Evolutionary conservation across 2,113 vertebrate species (phyloP), one percentile per base, ranked within the genome.

Genomic region (Speoplatyrhinus poulsoni): DNA sequence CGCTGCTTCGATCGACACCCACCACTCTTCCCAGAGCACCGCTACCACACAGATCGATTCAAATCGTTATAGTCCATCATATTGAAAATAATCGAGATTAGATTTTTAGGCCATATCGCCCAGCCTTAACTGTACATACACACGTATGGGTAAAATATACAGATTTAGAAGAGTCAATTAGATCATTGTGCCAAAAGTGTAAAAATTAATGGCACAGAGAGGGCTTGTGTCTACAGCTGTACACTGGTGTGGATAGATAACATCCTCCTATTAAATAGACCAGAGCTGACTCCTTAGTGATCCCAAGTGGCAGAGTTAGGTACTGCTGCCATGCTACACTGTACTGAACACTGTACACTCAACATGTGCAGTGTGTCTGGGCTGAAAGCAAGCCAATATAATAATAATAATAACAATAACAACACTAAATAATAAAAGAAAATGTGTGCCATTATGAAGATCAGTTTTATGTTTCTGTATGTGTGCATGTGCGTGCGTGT

Each of bases 231-330:
- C 9, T 26, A 33, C 12, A 59, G 17, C 7, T 59, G 17, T 59
- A 15, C 1, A 52, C 49, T 15, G 13, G 49, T 52, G 49, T 52
- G 13, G 49, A 17, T 4, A 54, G 50, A 46, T 7, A 41, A 12
- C 41, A 19, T 9, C 65, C 46, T 46, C 32, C 12, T 4, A 19
- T 36, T 61, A 46, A 7, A 9, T 32, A 49, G 49, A 16, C 46
- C 32, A 68, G 50, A 15, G 60, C 63, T 17, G 53, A 84, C 85
- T 77, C 57, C 49, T 5, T 73, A 76, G 62, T 53, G 59, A 82
- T 85, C 72, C 87, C 69, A 36, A 73, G 83, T 91, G 89, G 83
- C 50, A 19, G 56, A 72, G 6, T 64, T 4, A 6, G 57, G 69
- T 48, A 87, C 61, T 74, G 60, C 32, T 17, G 0, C 33, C 4